Base-by-base conservation (phyloP, 2,797 vertebrate species). In the Chaetophractus vellerosus region DNA sequence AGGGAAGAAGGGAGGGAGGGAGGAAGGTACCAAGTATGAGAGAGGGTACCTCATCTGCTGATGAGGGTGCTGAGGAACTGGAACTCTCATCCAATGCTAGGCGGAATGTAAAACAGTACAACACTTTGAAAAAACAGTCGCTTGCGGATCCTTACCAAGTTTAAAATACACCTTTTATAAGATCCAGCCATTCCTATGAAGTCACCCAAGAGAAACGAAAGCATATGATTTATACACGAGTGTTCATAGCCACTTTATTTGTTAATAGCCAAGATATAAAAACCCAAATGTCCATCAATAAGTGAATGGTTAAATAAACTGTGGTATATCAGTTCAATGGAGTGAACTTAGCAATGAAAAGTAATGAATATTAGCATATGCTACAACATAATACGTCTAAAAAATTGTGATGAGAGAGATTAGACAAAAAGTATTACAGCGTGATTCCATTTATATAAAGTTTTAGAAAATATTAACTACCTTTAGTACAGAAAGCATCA, bases 301-400 rank as follows among this genome's bases (percentile, higher is more conserved):
- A 93, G 41, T 26, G 10, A 78, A 75, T 28, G 16, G 36, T 72
- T 55, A 91, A 31, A 59, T 71, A 92, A 82, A 83, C 19, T 50
- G 28, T 57, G 50, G 19, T 31, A 48, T 33, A 33, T 26, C 14
- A 10, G 76, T 14, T 76, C 33, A 71, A 41, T 0, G 79, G 31
- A 41, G 28, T 72, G 33, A 86, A 86, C 21, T 90, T 64, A 83
- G 66, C 33, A 87, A 93, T 31, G 82, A 86, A 87, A 93, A 59
- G 19, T 41, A 85, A 71, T 19, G 8, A 69, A 74, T 50, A 68
- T 57, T 64, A 79, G 87, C 24, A 76, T 26, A 50, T 11, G 2
- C 45, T 76, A 23, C 38, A 52, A 81, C 3, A 36, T 19, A 19
- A 50, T 79, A 12, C 72, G 90, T 74, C 81, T 33, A 68, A 68